Percentiles rank a stretch among this genome's conserved stretches.
These are phyloP conservation scores for Zosterops borbonicus DNA, from an alignment of 2,113 vertebrate genomes.

Conservation along the genomic window DNA sequence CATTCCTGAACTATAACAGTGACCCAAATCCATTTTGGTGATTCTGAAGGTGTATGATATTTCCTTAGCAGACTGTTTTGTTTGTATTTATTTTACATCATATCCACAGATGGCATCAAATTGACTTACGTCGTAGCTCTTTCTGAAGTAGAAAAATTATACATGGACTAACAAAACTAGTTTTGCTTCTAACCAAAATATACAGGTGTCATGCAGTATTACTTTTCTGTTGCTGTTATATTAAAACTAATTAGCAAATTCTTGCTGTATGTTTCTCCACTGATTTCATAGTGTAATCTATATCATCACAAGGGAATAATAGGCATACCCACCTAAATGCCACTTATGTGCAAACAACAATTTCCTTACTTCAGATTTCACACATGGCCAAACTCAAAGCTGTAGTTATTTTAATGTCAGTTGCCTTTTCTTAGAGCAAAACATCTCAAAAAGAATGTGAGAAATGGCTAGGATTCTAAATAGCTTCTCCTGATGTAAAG, in stretches of 20 bases:
- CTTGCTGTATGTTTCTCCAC: neutral
- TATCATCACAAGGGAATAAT: neutral
- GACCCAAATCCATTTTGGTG: neutral
- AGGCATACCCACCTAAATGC: neutral
- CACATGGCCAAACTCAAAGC: neutral
- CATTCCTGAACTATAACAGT: neutral
- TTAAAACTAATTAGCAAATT: neutral
- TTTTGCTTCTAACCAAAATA: neutral
- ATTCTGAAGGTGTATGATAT: neutral
- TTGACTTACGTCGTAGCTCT: neutral
- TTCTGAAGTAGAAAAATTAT: neutral
- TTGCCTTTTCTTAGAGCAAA: neutral
- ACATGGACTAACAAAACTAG: neutral
- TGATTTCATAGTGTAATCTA: neutral
- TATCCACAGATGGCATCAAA: neutral
- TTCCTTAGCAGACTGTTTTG: neutral
- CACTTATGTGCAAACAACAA: neutral
- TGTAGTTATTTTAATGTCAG: neutral
- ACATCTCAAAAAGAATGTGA: neutral
- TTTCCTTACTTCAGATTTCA: neutral
- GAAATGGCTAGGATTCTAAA: neutral
- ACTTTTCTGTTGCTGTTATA: neutral
- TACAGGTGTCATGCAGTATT: neutral
- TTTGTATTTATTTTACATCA: neutral
- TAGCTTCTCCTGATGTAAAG: neutral